phyloP scores from a whole-genome alignment of 2,113 vertebrate species.

The Rallus limicola region DNA sequence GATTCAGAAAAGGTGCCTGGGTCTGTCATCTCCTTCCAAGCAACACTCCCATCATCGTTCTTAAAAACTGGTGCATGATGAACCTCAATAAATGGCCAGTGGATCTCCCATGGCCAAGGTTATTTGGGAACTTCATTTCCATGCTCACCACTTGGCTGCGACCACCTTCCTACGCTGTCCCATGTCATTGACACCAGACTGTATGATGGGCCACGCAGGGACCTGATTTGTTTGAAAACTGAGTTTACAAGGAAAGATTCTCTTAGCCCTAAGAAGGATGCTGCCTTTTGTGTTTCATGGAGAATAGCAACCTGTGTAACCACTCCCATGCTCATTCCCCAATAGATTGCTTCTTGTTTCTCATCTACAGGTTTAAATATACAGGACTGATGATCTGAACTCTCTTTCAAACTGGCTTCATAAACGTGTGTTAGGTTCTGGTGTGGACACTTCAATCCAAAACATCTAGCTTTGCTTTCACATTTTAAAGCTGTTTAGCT shows the following conservation, averaged over 20 bases:
- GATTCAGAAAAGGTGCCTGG: not conserved
- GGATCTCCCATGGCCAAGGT: rapidly evolving
- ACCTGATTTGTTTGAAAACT: not conserved
- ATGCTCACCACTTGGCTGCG: rapidly evolving
- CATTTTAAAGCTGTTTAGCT: not conserved
- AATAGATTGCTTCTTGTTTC: not conserved
- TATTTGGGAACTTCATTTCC: rapidly evolving
- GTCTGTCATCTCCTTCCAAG: not conserved
- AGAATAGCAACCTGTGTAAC: not conserved
- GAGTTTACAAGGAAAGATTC: not conserved
- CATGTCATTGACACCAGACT: rapidly evolving
- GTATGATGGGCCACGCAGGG: rapidly evolving
- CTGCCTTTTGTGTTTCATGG: not conserved
- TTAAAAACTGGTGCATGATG: not conserved
- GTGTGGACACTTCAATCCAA: rapidly evolving
- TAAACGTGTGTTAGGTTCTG: not conserved
- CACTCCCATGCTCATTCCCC: not conserved
- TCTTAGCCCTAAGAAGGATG: not conserved
- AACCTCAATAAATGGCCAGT: not conserved
- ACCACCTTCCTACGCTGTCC: not conserved
- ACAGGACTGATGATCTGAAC: not conserved
- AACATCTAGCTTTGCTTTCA: not conserved
- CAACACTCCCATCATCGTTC: not conserved
- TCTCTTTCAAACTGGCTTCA: not conserved
- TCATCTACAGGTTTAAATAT: not conserved